Evolutionary conservation across 2,113 vertebrate species (phyloP), one percentile per base, ranked within the genome.

Genomic region (Misgurnus anguillicaudatus): DNA sequence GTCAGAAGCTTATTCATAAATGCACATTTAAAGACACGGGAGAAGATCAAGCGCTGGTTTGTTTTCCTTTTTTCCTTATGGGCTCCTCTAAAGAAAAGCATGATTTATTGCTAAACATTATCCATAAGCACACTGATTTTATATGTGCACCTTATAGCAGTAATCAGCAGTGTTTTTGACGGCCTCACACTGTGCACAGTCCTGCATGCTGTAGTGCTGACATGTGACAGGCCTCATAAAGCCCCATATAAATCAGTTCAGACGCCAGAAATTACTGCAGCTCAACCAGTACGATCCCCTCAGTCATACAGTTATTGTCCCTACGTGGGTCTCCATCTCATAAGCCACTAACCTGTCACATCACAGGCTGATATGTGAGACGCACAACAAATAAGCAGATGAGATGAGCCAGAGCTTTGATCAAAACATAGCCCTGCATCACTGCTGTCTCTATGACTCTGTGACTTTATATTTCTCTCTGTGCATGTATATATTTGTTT

Each of bases 71-170:
- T 19, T 57, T 57, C 57, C 38, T 39, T 5, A 19, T 42, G 58
- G 62, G 36, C 42, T 77, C 42, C 69, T 57, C 71, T 51, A 85
- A 85, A 89, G 87, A 89, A 89, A 76, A 87, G 83, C 71, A 81
- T 89, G 85, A 91, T 87, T 91, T 87, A 91, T 82, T 69, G 72
- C 74, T 80, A 82, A 82, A 79, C 70, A 78, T 83, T 87, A 87
- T 88, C 91, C 83, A 71, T 84, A 84, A 41, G 60, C 79, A 70
- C 60, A 79, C 82, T 85, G 67, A 83, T 85, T 84, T 84, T 75
- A 60, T 75, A 47, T 57, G 19, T 61, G 81, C 48, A 74, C 84
- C 85, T 88, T 86, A 90, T 90, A 87, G 87, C 88, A 88, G 87
- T 87, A 84, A 82, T 71, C 85, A 77, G 41, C 69, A 48, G 31